Evolutionary conservation across 2,797 vertebrate genomes (phyloP).

Genomic region (Enoplosus armatus): DNA sequence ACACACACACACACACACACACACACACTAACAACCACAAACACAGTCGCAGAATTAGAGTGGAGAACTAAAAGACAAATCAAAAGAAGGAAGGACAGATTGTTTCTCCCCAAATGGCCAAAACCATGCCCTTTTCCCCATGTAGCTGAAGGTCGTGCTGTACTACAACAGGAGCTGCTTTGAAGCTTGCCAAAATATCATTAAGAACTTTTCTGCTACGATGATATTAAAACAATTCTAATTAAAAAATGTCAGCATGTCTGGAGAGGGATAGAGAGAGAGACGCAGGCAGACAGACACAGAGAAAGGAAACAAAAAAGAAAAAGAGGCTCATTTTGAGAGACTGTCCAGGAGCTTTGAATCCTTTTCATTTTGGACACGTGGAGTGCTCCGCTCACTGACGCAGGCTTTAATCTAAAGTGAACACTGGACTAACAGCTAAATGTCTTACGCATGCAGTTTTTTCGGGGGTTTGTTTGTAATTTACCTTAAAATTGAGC

Average conservation of each 20-base stretch:
- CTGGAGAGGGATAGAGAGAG: constrained; percentile 56
- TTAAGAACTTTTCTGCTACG: constrained; percentile 73
- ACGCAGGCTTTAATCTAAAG: constrained; percentile 76
- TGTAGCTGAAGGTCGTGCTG: constrained; percentile 76
- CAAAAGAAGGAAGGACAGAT: constrained; percentile 73
- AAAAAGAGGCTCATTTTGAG: constrained; percentile 68
- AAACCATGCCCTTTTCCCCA: constrained; percentile 66
- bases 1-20: constrained; percentile 64
- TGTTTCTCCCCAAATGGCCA: constrained; percentile 75
- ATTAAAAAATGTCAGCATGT: constrained; percentile 80
- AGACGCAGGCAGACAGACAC: constrained; percentile 32
- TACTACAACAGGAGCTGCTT: constrained; percentile 61
- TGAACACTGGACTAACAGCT: constrained; percentile 69
- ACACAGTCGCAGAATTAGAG: constrained; percentile 58
- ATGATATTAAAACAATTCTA: constrained; percentile 73
- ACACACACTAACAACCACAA: constrained; percentile 45
- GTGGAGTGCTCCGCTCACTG: constrained; percentile 61
- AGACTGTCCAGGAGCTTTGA: constrained; percentile 68
- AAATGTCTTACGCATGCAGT: constrained; percentile 75
- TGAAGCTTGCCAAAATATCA: constrained; percentile 79
- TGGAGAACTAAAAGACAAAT: constrained; percentile 65
- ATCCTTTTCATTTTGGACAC: constrained; percentile 69
- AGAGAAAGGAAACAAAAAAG: constrained; percentile 37
- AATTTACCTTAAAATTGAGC: constrained; percentile 99
- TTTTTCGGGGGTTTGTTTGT: constrained; percentile 67